Conservation (phyloP, 2,797 vertebrate genomes). For the Clarias fuscus region DNA sequence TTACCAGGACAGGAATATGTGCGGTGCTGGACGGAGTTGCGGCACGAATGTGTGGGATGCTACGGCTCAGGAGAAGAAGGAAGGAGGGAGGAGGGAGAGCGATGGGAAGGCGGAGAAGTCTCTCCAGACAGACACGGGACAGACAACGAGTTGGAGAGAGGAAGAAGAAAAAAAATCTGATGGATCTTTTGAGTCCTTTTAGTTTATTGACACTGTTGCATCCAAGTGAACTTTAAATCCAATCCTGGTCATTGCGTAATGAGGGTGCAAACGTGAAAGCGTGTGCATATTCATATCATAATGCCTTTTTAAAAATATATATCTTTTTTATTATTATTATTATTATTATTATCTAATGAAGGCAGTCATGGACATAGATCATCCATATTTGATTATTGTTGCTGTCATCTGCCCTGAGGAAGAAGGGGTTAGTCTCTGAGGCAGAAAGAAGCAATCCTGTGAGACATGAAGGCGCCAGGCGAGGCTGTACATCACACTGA, state of each 20-base stretch:
- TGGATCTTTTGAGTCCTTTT: neutral
- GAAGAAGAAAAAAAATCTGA: neutral
- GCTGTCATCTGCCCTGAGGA: neutral
- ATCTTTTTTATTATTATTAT: no score
- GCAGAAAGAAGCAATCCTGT: neutral
- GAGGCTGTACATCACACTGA: neutral
- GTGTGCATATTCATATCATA: neutral
- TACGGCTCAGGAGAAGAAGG: constrained; percentile 33
- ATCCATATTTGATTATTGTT: neutral
- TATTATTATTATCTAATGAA: neutral
- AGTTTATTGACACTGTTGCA: neutral
- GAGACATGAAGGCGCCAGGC: constrained; percentile 1
- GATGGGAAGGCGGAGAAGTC: constrained; percentile 59
- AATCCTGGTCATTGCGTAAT: neutral
- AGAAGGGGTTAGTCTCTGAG: neutral
- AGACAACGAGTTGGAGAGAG: neutral
- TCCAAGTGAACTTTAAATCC: neutral
- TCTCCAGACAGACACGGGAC: constrained; percentile 36
- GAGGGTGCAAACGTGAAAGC: neutral
- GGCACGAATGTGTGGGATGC: constrained; percentile 59
- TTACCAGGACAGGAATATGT: constrained; percentile 47
- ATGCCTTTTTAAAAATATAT: neutral
- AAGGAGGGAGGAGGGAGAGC: constrained; percentile 49
- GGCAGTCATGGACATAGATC: neutral
- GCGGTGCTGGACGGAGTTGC: constrained; percentile 61